Evolutionary conservation across 92 coral and sea anemone species (phyloP), one percentile per base, ranked within the genome.

Genomic region (Porites divaricata): DNA sequence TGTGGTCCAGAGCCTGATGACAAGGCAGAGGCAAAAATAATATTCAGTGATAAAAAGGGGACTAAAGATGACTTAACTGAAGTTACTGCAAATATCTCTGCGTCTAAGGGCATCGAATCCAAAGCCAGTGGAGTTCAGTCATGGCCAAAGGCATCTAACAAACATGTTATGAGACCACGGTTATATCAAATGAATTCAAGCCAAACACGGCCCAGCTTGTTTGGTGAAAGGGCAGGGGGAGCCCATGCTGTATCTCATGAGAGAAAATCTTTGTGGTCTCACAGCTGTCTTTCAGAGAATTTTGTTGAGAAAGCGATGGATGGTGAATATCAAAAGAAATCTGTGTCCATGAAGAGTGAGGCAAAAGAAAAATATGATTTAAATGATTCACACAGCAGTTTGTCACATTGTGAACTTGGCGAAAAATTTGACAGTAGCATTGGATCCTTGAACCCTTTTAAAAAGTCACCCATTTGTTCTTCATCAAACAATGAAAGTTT

Each of bases 181-280:
- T n/a, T 2, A n/a, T 15, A 8, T 2, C 54, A 15, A 20, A n/a
- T 19, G 1, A 1, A 20, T 48, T 54, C 52, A 57, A 4, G 9
- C 4, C 67, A 69, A 45, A 50, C 77, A 26, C 2, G 7, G 45
- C 45, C 45, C 8, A 68, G 54, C 68, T 21, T 53, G 9, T 53
- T 52, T 25, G 16, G 35, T 9, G 66, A 2, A 52, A 73, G 20
- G 19, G 4, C 0, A 22, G 20, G 67, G 4, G 4, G 35, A 22
- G 7, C 41, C 16, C 54, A 80, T 26, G 59, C 1, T 80, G n/a
- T 15, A 52, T 16, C 64, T 16, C 63, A 50, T 14, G 62, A 69
- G n/a, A n/a, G 22, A 3, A 24, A 72, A n/a, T 2, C 64, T 72
- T 65, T 82, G 15, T 70, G 72, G 86, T 50, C 79, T 21, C 78